Conservation (phyloP, 1,140 invertebrate genomes). For the Oedothorax gibbosus region DNA sequence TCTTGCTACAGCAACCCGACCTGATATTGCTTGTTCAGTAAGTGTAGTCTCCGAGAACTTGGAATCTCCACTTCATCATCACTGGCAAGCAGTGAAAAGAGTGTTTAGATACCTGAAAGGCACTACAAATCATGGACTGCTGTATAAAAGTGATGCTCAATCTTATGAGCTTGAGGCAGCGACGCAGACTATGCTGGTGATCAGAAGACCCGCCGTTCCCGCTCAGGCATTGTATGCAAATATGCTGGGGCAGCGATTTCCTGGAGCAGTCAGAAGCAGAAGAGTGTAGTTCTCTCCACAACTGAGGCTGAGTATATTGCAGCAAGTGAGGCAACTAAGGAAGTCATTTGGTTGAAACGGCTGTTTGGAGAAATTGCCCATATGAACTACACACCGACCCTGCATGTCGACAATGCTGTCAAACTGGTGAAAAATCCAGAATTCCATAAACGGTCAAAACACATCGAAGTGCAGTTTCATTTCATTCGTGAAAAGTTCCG, state of each 20-base stretch:
- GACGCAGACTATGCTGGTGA: slow-evolving; percentile 64
- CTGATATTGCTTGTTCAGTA: slow-evolving; percentile 70
- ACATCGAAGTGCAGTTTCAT: slow-evolving; percentile 62
- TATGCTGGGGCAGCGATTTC: background rate
- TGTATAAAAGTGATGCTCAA: slow-evolving; percentile 1
- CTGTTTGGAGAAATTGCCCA: slow-evolving; percentile 37
- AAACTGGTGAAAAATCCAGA: slow-evolving; percentile 50
- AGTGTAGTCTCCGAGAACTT: slow-evolving; percentile 52
- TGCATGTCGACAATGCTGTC: slow-evolving; percentile 62
- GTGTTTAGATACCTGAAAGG: slow-evolving; percentile 70
- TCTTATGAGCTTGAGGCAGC: slow-evolving; percentile 38
- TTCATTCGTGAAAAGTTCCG: slow-evolving; percentile 66
- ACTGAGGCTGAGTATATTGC: slow-evolving; percentile 58
- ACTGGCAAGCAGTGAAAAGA: slow-evolving; percentile 68
- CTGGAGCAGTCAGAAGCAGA: slow-evolving; percentile 38
- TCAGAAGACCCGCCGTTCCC: slow-evolving; percentile 32
- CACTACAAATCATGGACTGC: slow-evolving; percentile 64
- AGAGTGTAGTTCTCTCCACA: slow-evolving; percentile 34
- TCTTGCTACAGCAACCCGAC: slow-evolving; percentile 67
- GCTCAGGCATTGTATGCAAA: slow-evolving; percentile 25
- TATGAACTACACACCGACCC: background rate
- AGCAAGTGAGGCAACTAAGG: slow-evolving; percentile 51
- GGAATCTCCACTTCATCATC: slow-evolving; percentile 11
- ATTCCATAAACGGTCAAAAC: slow-evolving; percentile 51
- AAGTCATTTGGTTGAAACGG: slow-evolving; percentile 57